These are phyloP conservation scores for Meriones psammophilus DNA, from an alignment of 2,797 vertebrate genomes.

Conservation along the genomic window DNA sequence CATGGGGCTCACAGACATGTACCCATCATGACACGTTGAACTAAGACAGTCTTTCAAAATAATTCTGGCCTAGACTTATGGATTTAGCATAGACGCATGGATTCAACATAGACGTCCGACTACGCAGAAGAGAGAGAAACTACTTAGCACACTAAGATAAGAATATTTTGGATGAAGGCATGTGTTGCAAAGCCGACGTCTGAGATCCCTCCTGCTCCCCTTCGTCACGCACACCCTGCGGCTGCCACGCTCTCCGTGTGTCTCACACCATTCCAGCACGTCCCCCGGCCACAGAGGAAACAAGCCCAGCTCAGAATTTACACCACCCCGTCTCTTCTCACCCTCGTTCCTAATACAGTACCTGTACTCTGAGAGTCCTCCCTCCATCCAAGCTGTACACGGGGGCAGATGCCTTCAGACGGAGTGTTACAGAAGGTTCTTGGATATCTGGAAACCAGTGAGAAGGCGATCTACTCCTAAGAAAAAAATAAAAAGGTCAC, in stretches of 20 bases:
- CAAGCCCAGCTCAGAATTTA: background rate
- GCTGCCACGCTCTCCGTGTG: background rate
- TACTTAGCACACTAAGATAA: background rate
- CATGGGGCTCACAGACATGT: background rate
- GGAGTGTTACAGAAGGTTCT: background rate
- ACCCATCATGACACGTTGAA: background rate
- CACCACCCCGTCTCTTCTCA: background rate
- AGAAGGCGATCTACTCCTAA: background rate
- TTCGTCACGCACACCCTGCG: background rate
- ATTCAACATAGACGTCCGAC: background rate
- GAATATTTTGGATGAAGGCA: background rate
- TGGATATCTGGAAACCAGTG: background rate
- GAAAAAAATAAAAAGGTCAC: background rate
- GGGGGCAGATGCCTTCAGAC: background rate
- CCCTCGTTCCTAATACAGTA: background rate
- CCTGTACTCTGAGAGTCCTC: background rate
- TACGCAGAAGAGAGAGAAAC: background rate
- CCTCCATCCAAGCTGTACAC: background rate
- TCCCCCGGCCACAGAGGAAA: background rate
- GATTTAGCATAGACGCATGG: background rate
- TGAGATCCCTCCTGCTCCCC: background rate
- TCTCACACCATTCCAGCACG: background rate
- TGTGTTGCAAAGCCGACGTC: background rate
- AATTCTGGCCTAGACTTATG: background rate
- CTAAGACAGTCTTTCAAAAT: conserved; percentile 42